These are phyloP conservation scores for Drosophila mulleri DNA, from an alignment of 2,888 invertebrate species.

Conservation along the genomic window DNA sequence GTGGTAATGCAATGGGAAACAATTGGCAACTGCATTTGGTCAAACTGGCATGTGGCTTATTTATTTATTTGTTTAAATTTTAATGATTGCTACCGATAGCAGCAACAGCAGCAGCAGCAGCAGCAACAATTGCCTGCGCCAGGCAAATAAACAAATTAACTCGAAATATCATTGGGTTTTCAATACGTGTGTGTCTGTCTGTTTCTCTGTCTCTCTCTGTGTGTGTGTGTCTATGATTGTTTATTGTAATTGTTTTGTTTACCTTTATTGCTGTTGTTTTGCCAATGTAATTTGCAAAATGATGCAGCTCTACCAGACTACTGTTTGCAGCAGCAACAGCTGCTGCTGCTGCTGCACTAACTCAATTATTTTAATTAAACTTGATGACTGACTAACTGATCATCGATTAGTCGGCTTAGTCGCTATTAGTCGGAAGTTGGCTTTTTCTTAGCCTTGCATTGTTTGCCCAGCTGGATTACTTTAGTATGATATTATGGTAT, in stretches of 20 bases:
- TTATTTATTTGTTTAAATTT: slow-evolving; percentile 70
- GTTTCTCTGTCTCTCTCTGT: neutral
- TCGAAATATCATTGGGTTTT: slow-evolving; percentile 67
- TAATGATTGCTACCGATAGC: slow-evolving; percentile 55
- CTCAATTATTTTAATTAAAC: slow-evolving; percentile 60
- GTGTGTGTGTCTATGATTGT: slow-evolving; percentile 37
- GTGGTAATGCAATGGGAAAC: slow-evolving; percentile 31
- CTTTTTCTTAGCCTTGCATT: slow-evolving; percentile 4
- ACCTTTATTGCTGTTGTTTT: slow-evolving; percentile 40
- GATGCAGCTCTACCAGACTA: slow-evolving; percentile 29
- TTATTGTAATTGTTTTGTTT: slow-evolving; percentile 72
- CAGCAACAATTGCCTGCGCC: slow-evolving; percentile 28
- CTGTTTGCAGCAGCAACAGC: slow-evolving; percentile 22
- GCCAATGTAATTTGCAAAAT: slow-evolving; percentile 49
- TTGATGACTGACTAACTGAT: slow-evolving; percentile 50
- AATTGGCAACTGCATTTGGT: slow-evolving; percentile 51
- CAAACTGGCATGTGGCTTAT: slow-evolving; percentile 59
- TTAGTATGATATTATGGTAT: neutral
- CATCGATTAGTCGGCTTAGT: slow-evolving; percentile 44
- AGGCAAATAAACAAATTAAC: slow-evolving; percentile 76
- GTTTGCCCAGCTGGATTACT: neutral
- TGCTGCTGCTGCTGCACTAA: slow-evolving; percentile 41
- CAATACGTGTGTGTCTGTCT: neutral
- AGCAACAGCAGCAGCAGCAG: slow-evolving; percentile 2
- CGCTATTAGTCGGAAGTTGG: slow-evolving; percentile 16